Percentiles rank a stretch among this genome's conserved stretches.
Conservation (phyloP, 2,113 vertebrate genomes). For the Capreolus pygargus region DNA sequence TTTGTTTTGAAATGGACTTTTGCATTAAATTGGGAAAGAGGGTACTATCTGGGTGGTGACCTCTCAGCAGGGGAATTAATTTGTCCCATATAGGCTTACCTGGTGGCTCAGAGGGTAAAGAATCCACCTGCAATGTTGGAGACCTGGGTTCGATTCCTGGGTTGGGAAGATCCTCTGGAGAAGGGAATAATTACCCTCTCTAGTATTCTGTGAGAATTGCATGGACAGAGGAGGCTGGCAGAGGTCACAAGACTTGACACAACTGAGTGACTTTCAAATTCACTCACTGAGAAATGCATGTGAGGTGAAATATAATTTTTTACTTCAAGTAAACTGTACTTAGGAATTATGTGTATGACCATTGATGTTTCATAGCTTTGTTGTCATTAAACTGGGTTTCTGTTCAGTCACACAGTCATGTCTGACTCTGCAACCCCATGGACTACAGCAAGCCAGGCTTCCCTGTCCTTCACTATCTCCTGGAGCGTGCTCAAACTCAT, state of each 20-base stretch:
- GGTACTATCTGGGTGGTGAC: rapidly evolving
- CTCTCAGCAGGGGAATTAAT: background rate
- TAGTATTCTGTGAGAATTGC: background rate
- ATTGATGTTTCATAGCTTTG: background rate
- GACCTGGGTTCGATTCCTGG: background rate
- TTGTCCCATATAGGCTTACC: background rate
- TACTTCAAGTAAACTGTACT: background rate
- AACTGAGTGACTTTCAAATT: background rate
- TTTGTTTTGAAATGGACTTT: background rate
- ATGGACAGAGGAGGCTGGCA: background rate
- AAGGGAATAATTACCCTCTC: background rate
- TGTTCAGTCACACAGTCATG: background rate
- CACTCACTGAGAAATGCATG: background rate
- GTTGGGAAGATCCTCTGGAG: background rate
- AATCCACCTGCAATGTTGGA: background rate
- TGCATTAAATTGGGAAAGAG: background rate
- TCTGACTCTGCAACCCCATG: background rate
- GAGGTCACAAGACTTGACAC: background rate
- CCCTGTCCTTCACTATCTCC: background rate
- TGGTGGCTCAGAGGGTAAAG: background rate
- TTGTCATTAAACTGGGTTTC: background rate
- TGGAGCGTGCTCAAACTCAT: background rate
- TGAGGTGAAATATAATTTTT: background rate
- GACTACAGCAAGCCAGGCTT: background rate
- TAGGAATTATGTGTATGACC: background rate